A percentile compares a stretch with the other conserved stretches of the same genome.
These are phyloP conservation scores for Troides helena DNA, from an alignment of 2,888 invertebrate species.

Conservation along the genomic window DNA sequence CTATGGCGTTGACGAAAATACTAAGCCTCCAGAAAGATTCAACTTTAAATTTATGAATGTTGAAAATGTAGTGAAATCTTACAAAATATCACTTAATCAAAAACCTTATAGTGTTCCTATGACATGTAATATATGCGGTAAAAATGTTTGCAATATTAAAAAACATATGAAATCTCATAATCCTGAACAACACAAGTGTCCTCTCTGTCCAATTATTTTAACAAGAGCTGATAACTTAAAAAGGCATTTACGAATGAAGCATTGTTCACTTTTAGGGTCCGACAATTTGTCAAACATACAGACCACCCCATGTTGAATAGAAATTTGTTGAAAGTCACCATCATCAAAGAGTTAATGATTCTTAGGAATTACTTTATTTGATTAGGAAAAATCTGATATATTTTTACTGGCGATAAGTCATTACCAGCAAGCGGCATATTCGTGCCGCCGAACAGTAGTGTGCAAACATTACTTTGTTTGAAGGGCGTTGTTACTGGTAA, in stretches of 20 bases:
- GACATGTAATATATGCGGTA: constrained; percentile 82
- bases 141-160: constrained; percentile 84
- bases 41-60: constrained; percentile 61
- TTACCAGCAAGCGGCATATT: no score
- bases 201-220: constrained; percentile 81
- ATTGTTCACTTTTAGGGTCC: constrained; percentile 67
- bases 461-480: no score
- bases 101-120: constrained; percentile 65
- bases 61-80: constrained; percentile 65
- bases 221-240: constrained; percentile 85
- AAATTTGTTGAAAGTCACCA: constrained; percentile 15
- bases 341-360: constrained; percentile 6
- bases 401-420: no score
- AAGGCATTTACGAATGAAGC: constrained; percentile 83
- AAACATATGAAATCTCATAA: constrained; percentile 84
- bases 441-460: no score
- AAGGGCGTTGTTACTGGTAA: no score
- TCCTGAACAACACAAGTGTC: constrained; percentile 82
- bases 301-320: constrained; percentile 54
- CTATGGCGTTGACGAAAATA: constrained; percentile 71
- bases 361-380: not conserved
- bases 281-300: constrained; percentile 67
- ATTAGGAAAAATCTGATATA: no score
- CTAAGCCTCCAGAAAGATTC: constrained; percentile 64
- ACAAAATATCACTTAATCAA: constrained; percentile 56